phyloP scores from a whole-genome alignment of 2,113 vertebrate genomes.

The Xenopus tropicalis region DNA sequence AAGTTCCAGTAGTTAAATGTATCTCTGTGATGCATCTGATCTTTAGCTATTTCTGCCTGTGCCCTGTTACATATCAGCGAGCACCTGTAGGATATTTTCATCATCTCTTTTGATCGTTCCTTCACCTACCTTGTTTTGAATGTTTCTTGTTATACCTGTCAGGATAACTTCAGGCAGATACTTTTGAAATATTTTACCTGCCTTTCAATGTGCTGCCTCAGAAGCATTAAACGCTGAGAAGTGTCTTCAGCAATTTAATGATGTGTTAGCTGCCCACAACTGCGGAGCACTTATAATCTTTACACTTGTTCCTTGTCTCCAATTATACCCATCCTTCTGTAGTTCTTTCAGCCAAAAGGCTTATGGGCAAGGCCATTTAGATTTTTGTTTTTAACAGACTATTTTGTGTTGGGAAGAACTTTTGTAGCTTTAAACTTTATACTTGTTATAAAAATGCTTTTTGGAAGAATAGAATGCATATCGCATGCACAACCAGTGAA shows the following conservation, averaged over 20 bases:
- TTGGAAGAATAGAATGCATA: too few species aligned
- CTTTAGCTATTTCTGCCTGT: background rate
- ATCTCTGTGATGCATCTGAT: background rate
- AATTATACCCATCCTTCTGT: too few species aligned
- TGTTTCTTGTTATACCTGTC: background rate
- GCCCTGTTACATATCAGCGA: background rate
- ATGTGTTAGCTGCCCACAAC: background rate
- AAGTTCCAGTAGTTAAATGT: too few species aligned
- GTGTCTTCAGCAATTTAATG: background rate
- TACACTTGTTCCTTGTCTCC: background rate
- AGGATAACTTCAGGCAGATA: background rate
- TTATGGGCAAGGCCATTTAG: too few species aligned
- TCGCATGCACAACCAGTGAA: too few species aligned
- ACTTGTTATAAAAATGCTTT: too few species aligned
- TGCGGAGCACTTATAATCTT: background rate
- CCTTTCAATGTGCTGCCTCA: background rate
- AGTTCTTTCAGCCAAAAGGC: too few species aligned
- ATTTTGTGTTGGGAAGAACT: too few species aligned
- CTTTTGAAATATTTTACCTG: background rate
- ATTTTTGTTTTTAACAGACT: too few species aligned
- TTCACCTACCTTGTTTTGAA: background rate
- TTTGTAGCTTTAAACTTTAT: too few species aligned
- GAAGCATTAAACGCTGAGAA: background rate
- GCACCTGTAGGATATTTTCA: conserved; percentile 4
- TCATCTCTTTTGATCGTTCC: background rate